Evolutionary conservation across 2,888 invertebrate species (phyloP).

Genomic region (Arrhopalites spinosus): DNA sequence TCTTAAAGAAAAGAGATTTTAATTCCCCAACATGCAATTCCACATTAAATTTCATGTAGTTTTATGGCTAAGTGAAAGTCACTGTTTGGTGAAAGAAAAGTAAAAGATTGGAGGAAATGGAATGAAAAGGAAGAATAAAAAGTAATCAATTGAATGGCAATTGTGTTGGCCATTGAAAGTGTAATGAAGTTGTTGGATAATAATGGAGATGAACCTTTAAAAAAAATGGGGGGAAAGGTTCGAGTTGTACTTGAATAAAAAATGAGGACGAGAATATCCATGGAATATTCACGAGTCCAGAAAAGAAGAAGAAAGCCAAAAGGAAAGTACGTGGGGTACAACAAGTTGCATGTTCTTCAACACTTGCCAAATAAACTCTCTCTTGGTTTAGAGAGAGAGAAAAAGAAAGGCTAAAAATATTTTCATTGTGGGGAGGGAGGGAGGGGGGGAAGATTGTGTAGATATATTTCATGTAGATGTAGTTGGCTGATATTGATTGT

Average conservation of each 20-base stretch:
- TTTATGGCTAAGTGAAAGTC: no score
- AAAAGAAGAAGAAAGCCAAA: neutral
- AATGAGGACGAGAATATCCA: neutral
- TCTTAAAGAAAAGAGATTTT: no score
- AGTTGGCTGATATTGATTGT: neutral
- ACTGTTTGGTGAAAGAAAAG: no score
- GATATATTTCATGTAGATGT: no score
- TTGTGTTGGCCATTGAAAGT: neutral
- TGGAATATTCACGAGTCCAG: neutral
- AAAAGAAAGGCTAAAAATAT: neutral
- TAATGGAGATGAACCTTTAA: no score
- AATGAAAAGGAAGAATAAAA: neutral
- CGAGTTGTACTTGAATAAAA: neutral
- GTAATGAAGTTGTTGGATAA: no score
- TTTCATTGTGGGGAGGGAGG: neutral
- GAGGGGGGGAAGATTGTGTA: neutral
- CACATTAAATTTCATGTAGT: no score
- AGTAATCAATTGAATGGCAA: neutral
- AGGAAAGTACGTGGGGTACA: neutral
- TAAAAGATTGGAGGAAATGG: no score
- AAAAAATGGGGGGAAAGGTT: no score
- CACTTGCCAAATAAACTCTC: neutral
- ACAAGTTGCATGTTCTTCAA: conserved; percentile 22
- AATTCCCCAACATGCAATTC: no score
- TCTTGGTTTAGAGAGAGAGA: no score